Conservation (phyloP, 1,140 invertebrate species). For the Medauroidea extradentata region DNA sequence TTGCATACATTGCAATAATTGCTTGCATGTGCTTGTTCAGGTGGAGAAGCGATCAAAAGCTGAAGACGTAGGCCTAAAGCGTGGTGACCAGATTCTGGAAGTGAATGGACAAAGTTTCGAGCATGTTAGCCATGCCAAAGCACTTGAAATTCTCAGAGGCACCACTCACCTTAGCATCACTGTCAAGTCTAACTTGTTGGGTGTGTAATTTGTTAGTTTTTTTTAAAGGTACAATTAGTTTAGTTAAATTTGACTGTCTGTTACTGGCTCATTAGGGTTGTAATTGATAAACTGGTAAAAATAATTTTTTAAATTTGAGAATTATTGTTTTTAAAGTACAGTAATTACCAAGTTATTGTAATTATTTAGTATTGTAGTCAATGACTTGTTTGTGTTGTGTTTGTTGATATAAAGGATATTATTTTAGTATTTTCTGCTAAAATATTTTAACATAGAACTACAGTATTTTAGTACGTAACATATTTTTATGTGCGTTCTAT, state of each 20-base stretch:
- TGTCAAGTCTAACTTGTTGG: conserved; percentile 93
- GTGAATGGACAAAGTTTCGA: conserved; percentile 96
- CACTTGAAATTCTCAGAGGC: conserved; percentile 86
- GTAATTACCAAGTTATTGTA: not conserved
- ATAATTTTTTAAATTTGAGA: not conserved
- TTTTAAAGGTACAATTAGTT: no score
- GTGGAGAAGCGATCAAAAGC: conserved; percentile 90
- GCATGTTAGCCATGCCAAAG: conserved; percentile 82
- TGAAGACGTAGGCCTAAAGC: conserved; percentile 92
- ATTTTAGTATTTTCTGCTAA: no score
- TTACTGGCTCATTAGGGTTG: conserved; percentile 9
- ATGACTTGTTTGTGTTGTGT: no score
- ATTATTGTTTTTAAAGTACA: not conserved
- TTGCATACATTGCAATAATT: not conserved
- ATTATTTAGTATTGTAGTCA: no score
- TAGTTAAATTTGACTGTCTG: no score
- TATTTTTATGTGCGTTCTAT: no score
- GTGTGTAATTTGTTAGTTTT: no score
- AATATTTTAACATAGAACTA: no score
- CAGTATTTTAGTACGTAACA: no score
- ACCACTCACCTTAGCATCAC: conserved; percentile 95
- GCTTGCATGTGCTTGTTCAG: conserved; percentile 23
- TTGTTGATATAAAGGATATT: no score
- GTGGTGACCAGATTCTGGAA: conserved; percentile 96
- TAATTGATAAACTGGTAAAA: conserved; percentile 48